Base-by-base conservation (phyloP, 2,113 vertebrate species). In the Helogale parvula region DNA sequence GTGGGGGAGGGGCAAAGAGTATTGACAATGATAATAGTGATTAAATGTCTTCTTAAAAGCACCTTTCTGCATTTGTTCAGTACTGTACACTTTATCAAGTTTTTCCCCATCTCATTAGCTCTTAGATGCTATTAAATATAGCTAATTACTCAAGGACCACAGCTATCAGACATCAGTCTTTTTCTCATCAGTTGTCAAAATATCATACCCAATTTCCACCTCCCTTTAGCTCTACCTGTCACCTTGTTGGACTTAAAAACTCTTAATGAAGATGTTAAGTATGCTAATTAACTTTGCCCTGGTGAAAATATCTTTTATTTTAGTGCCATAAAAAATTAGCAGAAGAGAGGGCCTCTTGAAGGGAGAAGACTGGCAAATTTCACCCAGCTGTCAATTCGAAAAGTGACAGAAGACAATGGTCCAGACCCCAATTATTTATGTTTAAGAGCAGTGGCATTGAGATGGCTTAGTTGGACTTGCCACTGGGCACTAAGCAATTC, bases 131-230 rank as follows among this genome's bases (percentile, higher is more conserved):
- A 85, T 95, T 77, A 82, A 50, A 60, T 68, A 2, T 65, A 77
- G 41, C 54, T 65, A 95, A 57, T 96, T 86, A 68, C 47, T 92
- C 76, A 90, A 4, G 69, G 86, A 93, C 80, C 76, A 87, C 23
- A 85, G 84, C 31, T 54, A 81, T 7, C 72, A 69, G 16, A 35
- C n/a, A 86, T 93, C 54, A 90, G 45, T 83, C 66, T 77, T 95
- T 57, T 63, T 96, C 47, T 89, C 63, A 95, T 50, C 86, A 74
- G 68, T 72, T 97, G 85, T 89, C 85, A 91, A 96, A 93, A 93
- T 89, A 79, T 90, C 60, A 82, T 54, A 89, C 85, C 72, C 41
- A 23, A 91, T 65, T 94, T 19, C 33, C 35, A 89, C 41, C 15
- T 82, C 31, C 29, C n/a, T 35, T 88, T 65, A 60, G n/a, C 33